phyloP scores from a whole-genome alignment of 2,888 invertebrate genomes.

The Synanthedon andrenaeformis region DNA sequence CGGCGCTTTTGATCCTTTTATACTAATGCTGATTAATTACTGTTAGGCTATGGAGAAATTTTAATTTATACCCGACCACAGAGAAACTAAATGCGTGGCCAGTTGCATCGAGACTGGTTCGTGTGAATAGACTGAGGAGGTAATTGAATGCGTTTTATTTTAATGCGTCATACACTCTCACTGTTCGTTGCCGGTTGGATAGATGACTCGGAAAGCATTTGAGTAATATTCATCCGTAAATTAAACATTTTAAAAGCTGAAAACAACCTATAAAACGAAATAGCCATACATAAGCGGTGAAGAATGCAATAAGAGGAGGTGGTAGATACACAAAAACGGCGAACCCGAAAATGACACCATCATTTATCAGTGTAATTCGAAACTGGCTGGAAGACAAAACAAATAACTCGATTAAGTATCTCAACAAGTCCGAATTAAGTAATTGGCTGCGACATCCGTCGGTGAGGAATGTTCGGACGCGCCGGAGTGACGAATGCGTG shows the following conservation, averaged over 20 bases:
- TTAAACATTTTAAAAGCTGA: too few relatives aligned
- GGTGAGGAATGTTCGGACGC: neutral
- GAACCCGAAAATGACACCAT: neutral
- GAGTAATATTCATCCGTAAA: too few relatives aligned
- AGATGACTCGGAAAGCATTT: too few relatives aligned
- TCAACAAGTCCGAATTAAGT: neutral
- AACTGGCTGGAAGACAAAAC: neutral
- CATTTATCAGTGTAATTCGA: neutral
- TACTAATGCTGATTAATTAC: slow-evolving; percentile 39
- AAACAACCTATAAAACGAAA: too few relatives aligned
- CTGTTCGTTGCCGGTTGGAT: neutral
- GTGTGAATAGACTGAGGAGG: neutral
- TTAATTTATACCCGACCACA: slow-evolving; percentile 23
- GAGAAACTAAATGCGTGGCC: neutral
- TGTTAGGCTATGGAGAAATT: slow-evolving; percentile 27
- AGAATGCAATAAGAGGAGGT: neutral
- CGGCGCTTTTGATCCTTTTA: slow-evolving; percentile 38
- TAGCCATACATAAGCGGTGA: too few relatives aligned
- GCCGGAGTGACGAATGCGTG: neutral
- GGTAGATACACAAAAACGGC: neutral
- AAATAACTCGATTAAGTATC: neutral
- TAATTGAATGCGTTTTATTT: neutral
- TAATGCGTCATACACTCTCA: neutral
- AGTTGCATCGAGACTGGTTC: neutral
- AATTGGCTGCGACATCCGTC: neutral